Evolutionary conservation across 1,140 invertebrate species (phyloP).

Genomic region (Aphelenchoides besseyi): DNA sequence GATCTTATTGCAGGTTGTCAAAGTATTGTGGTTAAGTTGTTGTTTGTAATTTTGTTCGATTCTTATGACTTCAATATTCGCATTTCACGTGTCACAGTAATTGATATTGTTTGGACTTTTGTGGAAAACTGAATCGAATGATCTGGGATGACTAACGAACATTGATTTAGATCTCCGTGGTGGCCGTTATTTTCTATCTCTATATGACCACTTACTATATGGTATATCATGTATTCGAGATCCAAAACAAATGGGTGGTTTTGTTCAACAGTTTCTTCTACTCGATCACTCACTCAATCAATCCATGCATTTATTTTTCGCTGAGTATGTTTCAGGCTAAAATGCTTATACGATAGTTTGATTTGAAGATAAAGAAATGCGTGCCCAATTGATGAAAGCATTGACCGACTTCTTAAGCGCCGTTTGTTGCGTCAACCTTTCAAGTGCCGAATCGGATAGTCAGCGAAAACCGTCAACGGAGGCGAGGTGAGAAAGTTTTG

Average conservation of each 20-base stretch:
- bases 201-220: constrained; percentile 61
- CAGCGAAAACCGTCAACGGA: constrained; percentile 26
- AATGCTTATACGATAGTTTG: too few species aligned
- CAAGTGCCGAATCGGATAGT: constrained; percentile 23
- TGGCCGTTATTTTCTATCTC: constrained; percentile 60
- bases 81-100: background rate
- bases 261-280: constrained; percentile 62
- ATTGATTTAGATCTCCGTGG: constrained; percentile 57
- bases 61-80: background rate
- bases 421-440: constrained; percentile 34
- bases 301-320: constrained; percentile 36
- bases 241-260: constrained; percentile 58
- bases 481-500: constrained; percentile 11
- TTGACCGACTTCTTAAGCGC: constrained; percentile 37
- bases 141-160: constrained; percentile 23
- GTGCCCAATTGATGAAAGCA: constrained; percentile 40
- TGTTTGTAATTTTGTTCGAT: constrained; percentile 6
- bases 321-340: background rate
- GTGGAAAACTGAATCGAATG: background rate
- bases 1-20: constrained; percentile 56
- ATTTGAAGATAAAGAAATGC: constrained; percentile 60
- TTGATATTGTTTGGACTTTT: background rate
- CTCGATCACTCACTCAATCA: constrained; percentile 62
- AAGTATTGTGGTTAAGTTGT: constrained; percentile 11
- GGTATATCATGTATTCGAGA: constrained; percentile 54